phyloP scores from a whole-genome alignment of 2,888 invertebrate species.

The Peribatodes rhomboidaria region DNA sequence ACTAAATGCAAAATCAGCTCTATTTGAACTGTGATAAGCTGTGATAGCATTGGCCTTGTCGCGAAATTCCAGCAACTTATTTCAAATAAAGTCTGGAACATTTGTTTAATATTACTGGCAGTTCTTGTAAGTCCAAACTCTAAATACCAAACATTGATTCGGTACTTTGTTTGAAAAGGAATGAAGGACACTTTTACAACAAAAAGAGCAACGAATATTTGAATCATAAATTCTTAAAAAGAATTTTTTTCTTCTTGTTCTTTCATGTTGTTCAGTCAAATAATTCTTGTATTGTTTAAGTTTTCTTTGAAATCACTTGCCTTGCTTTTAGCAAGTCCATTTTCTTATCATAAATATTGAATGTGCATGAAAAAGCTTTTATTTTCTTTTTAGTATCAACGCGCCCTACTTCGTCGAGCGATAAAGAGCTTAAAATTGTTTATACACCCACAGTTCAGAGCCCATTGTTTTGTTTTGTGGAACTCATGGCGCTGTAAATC shows the following conservation, averaged over 20 bases:
- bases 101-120: too few relatives aligned
- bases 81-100: too few relatives aligned
- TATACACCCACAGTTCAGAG: slow-evolving; percentile 29
- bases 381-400: slow-evolving; percentile 36
- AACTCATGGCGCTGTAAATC: slow-evolving; percentile 23
- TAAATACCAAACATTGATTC: too few relatives aligned
- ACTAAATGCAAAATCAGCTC: too few relatives aligned
- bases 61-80: too few relatives aligned
- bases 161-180: too few relatives aligned
- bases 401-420: slow-evolving; percentile 41
- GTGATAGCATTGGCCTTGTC: too few relatives aligned
- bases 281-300: neutral
- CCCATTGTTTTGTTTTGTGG: slow-evolving; percentile 30
- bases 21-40: too few relatives aligned
- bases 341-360: slow-evolving; percentile 6
- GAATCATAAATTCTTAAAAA: neutral
- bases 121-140: too few relatives aligned
- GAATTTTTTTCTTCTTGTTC: neutral
- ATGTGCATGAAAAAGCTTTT: slow-evolving; percentile 27
- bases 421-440: slow-evolving; percentile 42
- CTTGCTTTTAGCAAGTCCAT: neutral
- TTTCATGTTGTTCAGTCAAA: too few relatives aligned
- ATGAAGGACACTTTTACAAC: too few relatives aligned
- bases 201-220: neutral
- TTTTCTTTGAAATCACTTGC: neutral